phyloP scores from a whole-genome alignment of 2,888 invertebrate species.

The Agrypnus murinus region DNA sequence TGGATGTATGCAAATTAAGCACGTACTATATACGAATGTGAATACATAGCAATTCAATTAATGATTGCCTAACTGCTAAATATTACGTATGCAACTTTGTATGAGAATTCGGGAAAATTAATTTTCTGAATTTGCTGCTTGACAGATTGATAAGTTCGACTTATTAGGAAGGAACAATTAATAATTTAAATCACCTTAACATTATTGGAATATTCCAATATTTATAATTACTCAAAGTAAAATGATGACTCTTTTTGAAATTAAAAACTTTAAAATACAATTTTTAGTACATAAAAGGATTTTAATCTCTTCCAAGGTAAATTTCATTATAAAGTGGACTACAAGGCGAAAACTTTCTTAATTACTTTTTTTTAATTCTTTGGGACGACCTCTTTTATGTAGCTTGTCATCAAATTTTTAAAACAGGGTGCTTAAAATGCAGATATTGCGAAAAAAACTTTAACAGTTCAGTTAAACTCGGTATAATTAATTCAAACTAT shows the following conservation, averaged over 20 bases:
- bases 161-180: too few relatives aligned
- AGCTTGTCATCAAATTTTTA: constrained; percentile 9
- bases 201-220: too few relatives aligned
- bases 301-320: constrained; percentile 17
- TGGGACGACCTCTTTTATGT: constrained; percentile 20
- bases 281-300: not conserved
- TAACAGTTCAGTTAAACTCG: too few relatives aligned
- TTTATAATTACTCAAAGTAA: too few relatives aligned
- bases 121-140: constrained; percentile 1
- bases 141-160: too few relatives aligned
- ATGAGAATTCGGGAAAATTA: constrained; percentile 4
- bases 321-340: constrained; percentile 33
- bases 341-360: constrained; percentile 39
- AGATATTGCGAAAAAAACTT: not conserved
- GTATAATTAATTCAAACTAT: too few relatives aligned
- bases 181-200: too few relatives aligned
- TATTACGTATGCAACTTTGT: constrained; percentile 7
- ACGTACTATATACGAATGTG: constrained; percentile 35
- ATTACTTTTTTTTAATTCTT: constrained; percentile 38
- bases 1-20: constrained; percentile 38
- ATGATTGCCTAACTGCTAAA: constrained; percentile 31
- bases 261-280: not conserved
- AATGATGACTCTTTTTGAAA: too few relatives aligned
- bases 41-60: constrained; percentile 35
- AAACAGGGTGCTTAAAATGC: not conserved